Percentiles rank a stretch among this genome's conserved stretches.
Conservation (phyloP, 2,797 vertebrate species). For the Epinephelus coioides region DNA sequence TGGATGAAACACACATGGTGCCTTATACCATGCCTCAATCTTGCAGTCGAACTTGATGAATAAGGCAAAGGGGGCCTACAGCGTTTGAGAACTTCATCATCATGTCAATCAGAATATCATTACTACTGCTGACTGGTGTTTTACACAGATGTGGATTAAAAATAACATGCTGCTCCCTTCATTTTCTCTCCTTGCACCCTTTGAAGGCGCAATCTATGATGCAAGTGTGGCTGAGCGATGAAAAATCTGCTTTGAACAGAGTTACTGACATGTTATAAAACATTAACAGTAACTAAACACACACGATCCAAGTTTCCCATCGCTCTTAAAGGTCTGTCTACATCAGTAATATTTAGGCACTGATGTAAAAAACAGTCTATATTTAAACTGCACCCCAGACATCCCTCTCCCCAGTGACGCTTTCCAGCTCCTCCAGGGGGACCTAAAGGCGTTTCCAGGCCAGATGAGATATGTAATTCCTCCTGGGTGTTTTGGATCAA, state of each 20-base stretch:
- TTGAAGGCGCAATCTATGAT: conserved; percentile 2
- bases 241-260: not conserved
- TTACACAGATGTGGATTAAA: conserved; percentile 7
- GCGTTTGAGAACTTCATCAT: conserved; percentile 30
- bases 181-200: not conserved
- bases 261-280: not conserved
- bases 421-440: too few relatives aligned
- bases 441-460: too few relatives aligned
- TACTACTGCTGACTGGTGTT: conserved; percentile 20
- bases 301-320: not conserved
- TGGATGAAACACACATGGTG: not conserved
- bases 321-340: not conserved
- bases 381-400: too few relatives aligned
- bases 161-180: not conserved
- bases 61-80: conserved; percentile 29
- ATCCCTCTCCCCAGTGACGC: too few relatives aligned
- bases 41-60: conserved; percentile 28
- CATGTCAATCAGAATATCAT: conserved; percentile 22
- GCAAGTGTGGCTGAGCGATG: not conserved
- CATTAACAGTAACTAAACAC: not conserved
- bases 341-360: not conserved
- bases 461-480: too few relatives aligned
- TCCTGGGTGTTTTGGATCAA: too few relatives aligned
- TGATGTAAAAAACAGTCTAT: too few relatives aligned
- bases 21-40: conserved; percentile 1